Evolutionary conservation across 2,797 vertebrate genomes (phyloP).

Genomic region (Rhinoraja longicauda): DNA sequence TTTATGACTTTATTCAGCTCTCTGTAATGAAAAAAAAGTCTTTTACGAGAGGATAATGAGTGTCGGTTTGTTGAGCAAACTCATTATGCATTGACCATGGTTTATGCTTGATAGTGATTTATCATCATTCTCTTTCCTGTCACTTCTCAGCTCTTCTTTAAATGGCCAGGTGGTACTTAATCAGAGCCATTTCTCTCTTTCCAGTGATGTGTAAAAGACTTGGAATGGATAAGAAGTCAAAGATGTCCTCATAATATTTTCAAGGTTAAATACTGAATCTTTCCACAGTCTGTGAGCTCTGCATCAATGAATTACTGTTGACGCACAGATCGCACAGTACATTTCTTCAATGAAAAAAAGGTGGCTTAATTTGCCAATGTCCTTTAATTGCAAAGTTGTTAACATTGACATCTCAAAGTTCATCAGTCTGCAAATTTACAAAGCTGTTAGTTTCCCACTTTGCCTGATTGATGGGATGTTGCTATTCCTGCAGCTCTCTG

Average conservation of each 20-base stretch:
- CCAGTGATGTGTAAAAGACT: background rate
- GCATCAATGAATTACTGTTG: background rate
- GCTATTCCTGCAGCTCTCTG: background rate
- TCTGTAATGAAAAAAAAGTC: background rate
- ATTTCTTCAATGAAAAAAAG: background rate
- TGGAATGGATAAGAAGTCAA: background rate
- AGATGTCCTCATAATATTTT: background rate
- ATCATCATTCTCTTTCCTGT: constrained; percentile 8
- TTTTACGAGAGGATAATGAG: background rate
- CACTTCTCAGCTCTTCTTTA: background rate
- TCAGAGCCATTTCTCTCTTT: background rate
- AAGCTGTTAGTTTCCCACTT: background rate
- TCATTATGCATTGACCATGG: background rate
- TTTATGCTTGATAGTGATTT: background rate
- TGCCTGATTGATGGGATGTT: background rate
- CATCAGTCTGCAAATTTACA: background rate
- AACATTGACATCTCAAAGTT: background rate
- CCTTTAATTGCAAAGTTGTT: background rate
- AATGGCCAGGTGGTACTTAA: constrained; percentile 2
- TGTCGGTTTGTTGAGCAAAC: background rate
- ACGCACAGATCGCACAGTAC: background rate
- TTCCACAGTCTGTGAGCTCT: background rate
- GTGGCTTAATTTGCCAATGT: background rate
- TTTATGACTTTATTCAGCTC: constrained; percentile 1
- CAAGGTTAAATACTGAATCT: background rate